Evolutionary conservation across 2,113 vertebrate species (phyloP), one percentile per base, ranked within the genome.

Genomic region (Anarrhichthys ocellatus): DNA sequence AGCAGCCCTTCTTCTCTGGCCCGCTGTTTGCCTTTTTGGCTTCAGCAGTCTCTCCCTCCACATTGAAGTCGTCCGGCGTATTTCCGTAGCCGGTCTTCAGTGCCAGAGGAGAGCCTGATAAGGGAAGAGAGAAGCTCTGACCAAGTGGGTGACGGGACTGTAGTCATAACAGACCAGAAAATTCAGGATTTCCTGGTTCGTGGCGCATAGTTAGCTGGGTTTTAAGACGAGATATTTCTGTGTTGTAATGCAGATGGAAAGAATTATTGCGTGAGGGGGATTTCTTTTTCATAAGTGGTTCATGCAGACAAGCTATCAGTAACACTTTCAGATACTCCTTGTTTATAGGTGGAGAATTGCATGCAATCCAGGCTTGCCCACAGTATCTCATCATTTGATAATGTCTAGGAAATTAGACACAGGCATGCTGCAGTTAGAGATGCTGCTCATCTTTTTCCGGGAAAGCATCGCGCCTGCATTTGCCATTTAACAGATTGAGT

Each of bases 21-120:
- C 62, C 50, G 70, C 64, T 81, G 54, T 87, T 63, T 73, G 78
- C 87, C 79, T 83, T 34, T 80, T 78, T 77, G 84, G 80, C 87
- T 82, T 54, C 84, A 44, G 54, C 54, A 34, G 71, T 80, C 50
- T 79, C 65, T 83, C 67, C 56, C 8, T 83, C 34, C 58, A 52
- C 34, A n/a, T 82, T 71, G 89, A 89, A 32, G 85, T 44, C 22
- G 22, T 82, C 77, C 83, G 78, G 65, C 36, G 17, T 72, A 63
- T 74, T 71, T 59, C 32, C 65, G 17, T 29, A 20, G 70, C 59
- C 52, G n/a, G 34, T 72, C 50, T 11, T 54, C 32, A 10, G 22
- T 68, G 82, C 84, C 89, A 91, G 74, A 82, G 1, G 29, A 78
- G 38, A 72, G 81, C 73, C 74, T 52, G 82, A 87, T 87, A 88